Evolutionary conservation across 2,113 vertebrate genomes (phyloP), one percentile per base, ranked within the genome.

Genomic region (Muscicapa adusta): DNA sequence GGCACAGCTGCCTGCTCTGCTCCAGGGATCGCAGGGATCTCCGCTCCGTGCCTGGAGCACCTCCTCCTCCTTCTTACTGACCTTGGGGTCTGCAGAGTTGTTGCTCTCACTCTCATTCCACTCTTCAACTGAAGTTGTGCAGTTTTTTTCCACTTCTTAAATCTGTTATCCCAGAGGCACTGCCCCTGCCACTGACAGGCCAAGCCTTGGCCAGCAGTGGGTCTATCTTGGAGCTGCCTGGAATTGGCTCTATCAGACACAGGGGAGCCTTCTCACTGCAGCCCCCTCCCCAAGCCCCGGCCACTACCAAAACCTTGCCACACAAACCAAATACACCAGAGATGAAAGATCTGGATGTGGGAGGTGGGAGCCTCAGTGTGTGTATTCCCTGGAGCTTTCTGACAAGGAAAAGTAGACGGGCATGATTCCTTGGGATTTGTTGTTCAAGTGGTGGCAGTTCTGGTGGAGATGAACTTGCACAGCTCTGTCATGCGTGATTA

Each of bases 341-440:
- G 15, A 10, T 33, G 5, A 43, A 47, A n/a, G 23, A 5, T 10
- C 18, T 81, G 53, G 40, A 38, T 33, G 22, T 3, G 48, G 20
- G 15, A 51, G 50, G 50, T 42, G n/a, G 51, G 20, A 48, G 16
- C 34, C 40, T 12, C 45, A 2, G 3, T 18, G 19, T 20, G 1
- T 54, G 8, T 19, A 15, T 43, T 47, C 22, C 47, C 31, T 13
- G 24, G 26, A 57, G 23, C 19, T 28, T 38, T 85, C 63, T 40
- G 40, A 23, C 7, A 22, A 11, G 50, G 47, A 47, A 29, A 42
- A 8, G 5, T 9, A 24, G 36, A 3, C 6, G 9, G 57, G 22
- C 22, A 8, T 0, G 0, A 10, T 25, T 23, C 5, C 10, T 15
- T 24, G 63, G 15, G 28, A 14, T 20, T 38, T 17, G 1, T 29